phyloP scores from a whole-genome alignment of 2,888 invertebrate species.

The Eupsilia transversa region DNA sequence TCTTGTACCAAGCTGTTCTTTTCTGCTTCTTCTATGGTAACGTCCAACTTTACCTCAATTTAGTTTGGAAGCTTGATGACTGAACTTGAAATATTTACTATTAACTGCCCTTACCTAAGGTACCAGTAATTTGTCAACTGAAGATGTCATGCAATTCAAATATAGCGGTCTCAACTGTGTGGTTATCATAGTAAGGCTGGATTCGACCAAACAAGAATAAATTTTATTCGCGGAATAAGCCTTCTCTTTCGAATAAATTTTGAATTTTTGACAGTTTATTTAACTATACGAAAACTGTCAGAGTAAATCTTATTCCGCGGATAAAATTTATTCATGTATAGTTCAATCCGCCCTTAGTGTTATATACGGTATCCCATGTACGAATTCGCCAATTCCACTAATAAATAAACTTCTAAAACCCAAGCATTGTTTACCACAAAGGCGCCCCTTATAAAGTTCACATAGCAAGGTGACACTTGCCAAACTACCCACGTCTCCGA shows the following conservation, averaged over 20 bases:
- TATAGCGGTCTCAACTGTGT: neutral
- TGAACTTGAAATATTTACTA: too few species aligned
- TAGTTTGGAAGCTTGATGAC: neutral
- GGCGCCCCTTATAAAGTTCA: conserved; percentile 8
- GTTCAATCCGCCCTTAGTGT: too few species aligned
- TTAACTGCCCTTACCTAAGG: neutral
- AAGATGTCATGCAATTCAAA: neutral
- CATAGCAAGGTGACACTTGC: conserved; percentile 30
- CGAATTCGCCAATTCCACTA: neutral
- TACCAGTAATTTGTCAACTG: neutral
- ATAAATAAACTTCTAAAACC: neutral
- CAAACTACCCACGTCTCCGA: conserved; percentile 30
- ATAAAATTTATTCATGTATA: too few species aligned
- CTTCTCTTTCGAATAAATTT: too few species aligned
- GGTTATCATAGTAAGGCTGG: too few species aligned
- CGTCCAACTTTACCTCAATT: neutral
- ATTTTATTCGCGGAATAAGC: too few species aligned
- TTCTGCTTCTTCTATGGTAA: neutral
- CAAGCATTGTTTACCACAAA: conserved; percentile 10
- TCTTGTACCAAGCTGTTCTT: neutral
- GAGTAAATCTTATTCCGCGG: too few species aligned
- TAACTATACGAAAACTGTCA: too few species aligned
- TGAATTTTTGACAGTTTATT: too few species aligned
- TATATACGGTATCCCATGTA: neutral
- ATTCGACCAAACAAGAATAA: too few species aligned